Evolutionary conservation across 2,888 invertebrate genomes (phyloP).

Genomic region (Hoplodrina ambigua): DNA sequence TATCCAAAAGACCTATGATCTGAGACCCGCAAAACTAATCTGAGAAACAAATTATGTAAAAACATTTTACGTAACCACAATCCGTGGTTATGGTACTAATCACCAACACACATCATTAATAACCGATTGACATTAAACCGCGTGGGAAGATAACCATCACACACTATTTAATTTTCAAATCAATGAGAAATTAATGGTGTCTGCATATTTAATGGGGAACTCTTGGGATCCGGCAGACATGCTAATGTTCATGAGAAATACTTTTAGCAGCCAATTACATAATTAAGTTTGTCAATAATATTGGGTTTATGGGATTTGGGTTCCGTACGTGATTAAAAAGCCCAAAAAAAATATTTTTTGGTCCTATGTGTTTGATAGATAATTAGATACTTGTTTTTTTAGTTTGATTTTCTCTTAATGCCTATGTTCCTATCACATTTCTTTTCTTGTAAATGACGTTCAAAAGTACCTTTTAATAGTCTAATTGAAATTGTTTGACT

Average conservation of each 20-base stretch:
- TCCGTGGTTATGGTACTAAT: conserved; percentile 31
- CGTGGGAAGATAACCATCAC: conserved; percentile 46
- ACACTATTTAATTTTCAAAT: conserved; percentile 45
- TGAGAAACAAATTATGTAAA: conserved; percentile 17
- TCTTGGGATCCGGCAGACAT: conserved; percentile 43
- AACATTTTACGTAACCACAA: conserved; percentile 41
- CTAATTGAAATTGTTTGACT: no score
- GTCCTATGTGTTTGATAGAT: no score
- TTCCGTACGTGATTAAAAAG: neutral
- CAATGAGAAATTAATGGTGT: conserved; percentile 52
- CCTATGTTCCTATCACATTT: no score
- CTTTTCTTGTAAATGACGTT: no score
- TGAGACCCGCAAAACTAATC: conserved; percentile 15
- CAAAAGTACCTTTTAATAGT: no score
- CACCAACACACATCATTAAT: conserved; percentile 39
- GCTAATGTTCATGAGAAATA: conserved; percentile 53
- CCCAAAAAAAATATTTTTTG: no score
- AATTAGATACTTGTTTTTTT: no score
- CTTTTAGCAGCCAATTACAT: conserved; percentile 57
- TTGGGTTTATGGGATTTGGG: conserved; percentile 34
- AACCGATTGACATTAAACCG: conserved; percentile 34
- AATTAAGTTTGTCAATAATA: conserved; percentile 60
- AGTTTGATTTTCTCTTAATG: no score
- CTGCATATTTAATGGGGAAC: conserved; percentile 30
- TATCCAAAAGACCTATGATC: conserved; percentile 41